Evolutionary conservation across 1,140 invertebrate species (phyloP).

Genomic region (Chlorops oryzae): DNA sequence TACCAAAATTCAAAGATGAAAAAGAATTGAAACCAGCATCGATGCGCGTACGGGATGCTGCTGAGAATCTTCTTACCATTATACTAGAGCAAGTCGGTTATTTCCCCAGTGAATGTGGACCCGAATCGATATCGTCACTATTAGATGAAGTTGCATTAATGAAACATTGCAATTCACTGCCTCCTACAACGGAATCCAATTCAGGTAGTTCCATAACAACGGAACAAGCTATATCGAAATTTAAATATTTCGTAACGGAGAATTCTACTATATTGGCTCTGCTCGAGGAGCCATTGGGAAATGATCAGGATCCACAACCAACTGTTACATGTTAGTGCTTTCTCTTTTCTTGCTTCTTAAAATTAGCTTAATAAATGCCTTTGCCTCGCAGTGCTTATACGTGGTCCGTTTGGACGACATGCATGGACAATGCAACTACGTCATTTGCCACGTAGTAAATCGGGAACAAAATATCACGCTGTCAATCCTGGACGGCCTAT

Average conservation of each 20-base stretch:
- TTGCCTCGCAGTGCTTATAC: conserved; percentile 74
- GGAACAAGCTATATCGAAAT: conserved; percentile 51
- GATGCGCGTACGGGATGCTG: conserved; percentile 91
- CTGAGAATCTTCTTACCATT: conserved; percentile 83
- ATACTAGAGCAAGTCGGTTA: conserved; percentile 88
- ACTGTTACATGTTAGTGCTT: conserved; percentile 56
- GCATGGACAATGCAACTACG: conserved; percentile 89
- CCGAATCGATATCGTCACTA: conserved; percentile 75
- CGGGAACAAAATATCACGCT: conserved; percentile 62
- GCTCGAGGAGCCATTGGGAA: conserved; percentile 83
- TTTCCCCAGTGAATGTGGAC: conserved; percentile 77
- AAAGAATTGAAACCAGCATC: conserved; percentile 94
- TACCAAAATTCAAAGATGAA: conserved; percentile 87
- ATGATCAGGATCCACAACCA: conserved; percentile 70
- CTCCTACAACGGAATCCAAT: conserved; percentile 13
- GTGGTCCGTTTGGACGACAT: conserved; percentile 87
- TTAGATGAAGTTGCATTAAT: conserved; percentile 82
- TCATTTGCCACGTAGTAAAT: conserved; percentile 73
- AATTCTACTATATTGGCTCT: conserved; percentile 83
- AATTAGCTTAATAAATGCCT: too few relatives aligned
- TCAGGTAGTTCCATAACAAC: conserved; percentile 25
- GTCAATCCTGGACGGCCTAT: conserved; percentile 71
- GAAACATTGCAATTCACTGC: conserved; percentile 66
- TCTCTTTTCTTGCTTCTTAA: background rate
- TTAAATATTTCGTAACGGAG: conserved; percentile 88